Conservation (phyloP, 2,113 vertebrate species). For the Columba livia region DNA sequence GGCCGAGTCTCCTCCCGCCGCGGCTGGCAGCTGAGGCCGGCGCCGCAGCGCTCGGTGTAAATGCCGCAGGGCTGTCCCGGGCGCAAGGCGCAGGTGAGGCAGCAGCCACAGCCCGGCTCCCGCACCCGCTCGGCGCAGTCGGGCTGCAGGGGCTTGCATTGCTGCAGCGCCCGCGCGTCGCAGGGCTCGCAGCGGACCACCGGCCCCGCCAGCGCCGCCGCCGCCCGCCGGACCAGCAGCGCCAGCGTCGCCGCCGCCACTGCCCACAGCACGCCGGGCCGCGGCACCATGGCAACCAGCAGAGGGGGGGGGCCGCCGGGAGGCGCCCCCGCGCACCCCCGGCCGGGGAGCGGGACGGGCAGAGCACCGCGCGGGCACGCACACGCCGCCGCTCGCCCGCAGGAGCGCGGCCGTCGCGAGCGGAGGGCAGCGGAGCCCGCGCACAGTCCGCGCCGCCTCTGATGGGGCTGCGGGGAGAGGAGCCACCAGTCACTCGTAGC, state of each 20-base stretch:
- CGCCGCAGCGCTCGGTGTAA: slow-evolving; percentile 89
- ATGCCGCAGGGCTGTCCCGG: slow-evolving; percentile 85
- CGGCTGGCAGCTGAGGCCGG: slow-evolving; percentile 83
- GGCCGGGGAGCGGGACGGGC: background rate
- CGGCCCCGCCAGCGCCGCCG: slow-evolving; percentile 76
- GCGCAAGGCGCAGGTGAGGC: slow-evolving; percentile 86
- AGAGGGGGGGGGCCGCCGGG: background rate
- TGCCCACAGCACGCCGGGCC: slow-evolving; percentile 75
- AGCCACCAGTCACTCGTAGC: background rate
- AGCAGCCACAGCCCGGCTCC: slow-evolving; percentile 93
- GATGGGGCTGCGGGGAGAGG: background rate
- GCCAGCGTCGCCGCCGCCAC: slow-evolving; percentile 78
- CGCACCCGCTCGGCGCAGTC: slow-evolving; percentile 85
- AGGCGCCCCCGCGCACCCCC: background rate
- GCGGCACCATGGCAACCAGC: slow-evolving; percentile 79
- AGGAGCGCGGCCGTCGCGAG: background rate
- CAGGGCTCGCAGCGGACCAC: slow-evolving; percentile 90
- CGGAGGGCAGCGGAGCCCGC: background rate
- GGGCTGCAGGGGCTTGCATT: slow-evolving; percentile 82
- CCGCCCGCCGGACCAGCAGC: slow-evolving; percentile 79
- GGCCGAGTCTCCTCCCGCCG: slow-evolving; percentile 80
- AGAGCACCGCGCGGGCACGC: background rate
- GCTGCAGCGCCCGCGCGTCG: slow-evolving; percentile 79
- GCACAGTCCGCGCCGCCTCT: background rate
- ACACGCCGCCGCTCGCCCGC: background rate